Evolutionary conservation across 2,888 invertebrate genomes (phyloP).

Genomic region (Acanthopleura granulata): DNA sequence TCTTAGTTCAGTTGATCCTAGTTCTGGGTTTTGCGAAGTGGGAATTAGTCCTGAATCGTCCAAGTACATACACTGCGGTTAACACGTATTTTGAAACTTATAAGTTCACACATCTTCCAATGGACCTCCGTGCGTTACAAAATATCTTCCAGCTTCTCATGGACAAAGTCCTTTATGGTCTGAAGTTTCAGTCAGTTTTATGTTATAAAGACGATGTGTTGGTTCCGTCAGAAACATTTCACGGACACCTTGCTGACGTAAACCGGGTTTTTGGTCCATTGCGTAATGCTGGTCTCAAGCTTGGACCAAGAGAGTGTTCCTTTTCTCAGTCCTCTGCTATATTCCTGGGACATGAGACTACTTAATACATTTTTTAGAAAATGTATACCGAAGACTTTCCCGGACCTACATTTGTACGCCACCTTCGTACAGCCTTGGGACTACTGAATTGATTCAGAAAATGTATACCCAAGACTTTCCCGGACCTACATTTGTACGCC

Average conservation of each 20-base stretch:
- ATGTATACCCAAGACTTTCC: no score
- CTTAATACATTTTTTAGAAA: slow-evolving; percentile 5
- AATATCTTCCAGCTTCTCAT: slow-evolving; percentile 23
- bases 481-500: no score
- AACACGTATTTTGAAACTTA: slow-evolving; percentile 19
- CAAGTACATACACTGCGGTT: not conserved
- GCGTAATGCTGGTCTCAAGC: slow-evolving; percentile 12
- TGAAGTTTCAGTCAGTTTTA: slow-evolving; percentile 14
- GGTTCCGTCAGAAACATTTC: slow-evolving; percentile 21
- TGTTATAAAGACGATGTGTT: slow-evolving; percentile 24
- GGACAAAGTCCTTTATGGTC: slow-evolving; percentile 16
- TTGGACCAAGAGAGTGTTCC: slow-evolving; percentile 17
- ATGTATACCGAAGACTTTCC: slow-evolving; percentile 18
- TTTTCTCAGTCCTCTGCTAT: slow-evolving; percentile 5
- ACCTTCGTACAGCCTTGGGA: slow-evolving; percentile 20
- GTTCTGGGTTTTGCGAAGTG: slow-evolving; percentile 24
- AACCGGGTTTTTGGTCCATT: not conserved
- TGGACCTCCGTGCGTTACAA: slow-evolving; percentile 3
- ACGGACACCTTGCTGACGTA: slow-evolving; percentile 12
- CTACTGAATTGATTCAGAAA: no score
- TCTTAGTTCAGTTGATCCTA: slow-evolving; percentile 19
- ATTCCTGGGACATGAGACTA: slow-evolving; percentile 20
- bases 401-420: not conserved
- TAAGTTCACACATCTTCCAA: slow-evolving; percentile 19
- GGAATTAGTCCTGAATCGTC: slow-evolving; percentile 12